phyloP scores from a whole-genome alignment of 2,113 vertebrate genomes.

The Rafetus swinhoei region DNA sequence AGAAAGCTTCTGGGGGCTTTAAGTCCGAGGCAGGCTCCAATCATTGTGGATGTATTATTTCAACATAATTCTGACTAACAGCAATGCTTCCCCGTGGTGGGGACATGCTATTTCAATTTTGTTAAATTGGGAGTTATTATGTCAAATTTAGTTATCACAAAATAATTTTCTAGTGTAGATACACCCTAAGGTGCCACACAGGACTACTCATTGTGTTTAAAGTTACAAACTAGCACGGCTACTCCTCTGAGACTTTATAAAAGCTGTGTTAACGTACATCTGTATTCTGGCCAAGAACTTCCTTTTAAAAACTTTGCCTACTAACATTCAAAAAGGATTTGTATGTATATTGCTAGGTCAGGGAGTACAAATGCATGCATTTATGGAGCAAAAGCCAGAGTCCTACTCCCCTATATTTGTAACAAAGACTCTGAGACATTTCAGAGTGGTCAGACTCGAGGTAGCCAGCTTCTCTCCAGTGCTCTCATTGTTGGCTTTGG shows the following conservation, averaged over 20 bases:
- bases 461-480: neutral
- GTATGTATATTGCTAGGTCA: neutral
- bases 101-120: too few species aligned
- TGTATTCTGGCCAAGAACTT: slow-evolving; percentile 38
- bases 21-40: too few species aligned
- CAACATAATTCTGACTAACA: too few species aligned
- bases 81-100: too few species aligned
- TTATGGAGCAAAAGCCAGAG: neutral
- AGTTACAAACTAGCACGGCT: too few species aligned
- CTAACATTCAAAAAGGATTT: slow-evolving; percentile 32
- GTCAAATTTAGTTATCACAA: too few species aligned
- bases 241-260: neutral
- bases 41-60: too few species aligned
- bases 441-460: neutral
- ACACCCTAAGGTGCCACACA: too few species aligned
- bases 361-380: neutral
- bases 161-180: too few species aligned
- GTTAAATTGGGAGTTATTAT: too few species aligned
- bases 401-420: neutral
- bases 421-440: neutral
- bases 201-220: too few species aligned
- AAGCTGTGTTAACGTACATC: slow-evolving; percentile 8
- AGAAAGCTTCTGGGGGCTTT: too few species aligned
- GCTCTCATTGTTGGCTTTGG: neutral
- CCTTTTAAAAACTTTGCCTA: slow-evolving; percentile 21